Base-by-base conservation (phyloP, 2,113 vertebrate species). In the Sminthopsis crassicaudata region DNA sequence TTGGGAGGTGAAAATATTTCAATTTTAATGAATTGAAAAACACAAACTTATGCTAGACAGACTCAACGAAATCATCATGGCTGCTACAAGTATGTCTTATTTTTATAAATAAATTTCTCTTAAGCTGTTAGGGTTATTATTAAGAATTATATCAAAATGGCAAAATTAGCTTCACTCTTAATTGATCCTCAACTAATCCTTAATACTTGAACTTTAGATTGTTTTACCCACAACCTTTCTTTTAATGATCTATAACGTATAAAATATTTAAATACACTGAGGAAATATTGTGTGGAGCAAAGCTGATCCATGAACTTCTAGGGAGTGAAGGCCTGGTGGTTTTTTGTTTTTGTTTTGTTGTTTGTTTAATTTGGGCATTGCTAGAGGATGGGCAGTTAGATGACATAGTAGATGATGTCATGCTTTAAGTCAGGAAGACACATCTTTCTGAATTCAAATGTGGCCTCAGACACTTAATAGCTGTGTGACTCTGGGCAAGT, bases 21-120 rank as follows among this genome's bases (percentile, higher is more conserved):
- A 42, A 36, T 90, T 53, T 94, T 92, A 76, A 93, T 67, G 36
- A 90, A 55, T 30, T 30, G 11, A 50, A 93, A 54, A 89, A 91
- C 25, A 54, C 90, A 84, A 92, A 88, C 4, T 57, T 27, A 90
- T 93, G 51, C 51, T 55, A 42, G 53, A 89, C 3, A 50, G 0
- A 84, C 0, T 2, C 14, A 46, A 50, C 89, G 30, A 93, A 76
- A 12, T 19, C 46, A 51, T 91, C 67, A 57, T 25, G 51, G 46
- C 91, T 93, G 51, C 93, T 92, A 67, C 3, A 92, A 16, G 1
- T 53, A 30, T 54, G 2, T 50, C 42, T 46, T n/a, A 4, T 42
- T 19, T 92, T 90, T 76, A 90, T 88, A 94, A 92, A 76, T 46
- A 60, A 10, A 7, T 46, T 60, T 89, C 55, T 91, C 25, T 91